Conservation (phyloP, 2,797 vertebrate genomes). For the Cryptoprocta ferox region DNA sequence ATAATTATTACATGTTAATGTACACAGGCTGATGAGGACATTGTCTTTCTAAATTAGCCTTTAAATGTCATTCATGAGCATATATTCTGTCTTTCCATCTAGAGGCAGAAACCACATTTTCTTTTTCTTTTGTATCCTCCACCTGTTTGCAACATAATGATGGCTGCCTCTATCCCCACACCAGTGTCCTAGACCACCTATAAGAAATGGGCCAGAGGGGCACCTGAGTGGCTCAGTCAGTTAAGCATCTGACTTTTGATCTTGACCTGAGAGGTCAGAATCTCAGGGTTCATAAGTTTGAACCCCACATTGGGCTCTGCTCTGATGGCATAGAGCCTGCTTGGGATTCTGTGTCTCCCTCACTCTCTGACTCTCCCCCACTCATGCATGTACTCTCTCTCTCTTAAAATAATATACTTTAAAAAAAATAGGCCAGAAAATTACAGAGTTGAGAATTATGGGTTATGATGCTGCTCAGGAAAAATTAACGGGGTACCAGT, state of each 20-base stretch:
- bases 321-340: too few species aligned
- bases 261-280: too few species aligned
- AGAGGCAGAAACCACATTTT: not conserved
- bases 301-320: too few species aligned
- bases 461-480: not conserved
- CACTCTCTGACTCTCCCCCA: too few species aligned
- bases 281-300: too few species aligned
- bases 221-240: too few species aligned
- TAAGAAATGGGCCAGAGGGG: not conserved
- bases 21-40: not conserved
- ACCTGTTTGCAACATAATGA: not conserved
- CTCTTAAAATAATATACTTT: too few species aligned
- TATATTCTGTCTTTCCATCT: constrained; percentile 3
- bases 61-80: not conserved
- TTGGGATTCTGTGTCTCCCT: too few species aligned
- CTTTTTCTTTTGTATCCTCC: constrained; percentile 1
- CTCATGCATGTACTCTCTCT: too few species aligned
- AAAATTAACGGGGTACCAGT: not conserved
- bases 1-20: not conserved
- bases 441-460: not conserved
- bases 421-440: constrained; percentile 22
- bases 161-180: not conserved
- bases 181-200: not conserved
- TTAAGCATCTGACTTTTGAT: too few species aligned
- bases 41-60: not conserved